These are phyloP conservation scores for Dynastes tityus DNA, from an alignment of 2,888 invertebrate genomes.

Conservation along the genomic window DNA sequence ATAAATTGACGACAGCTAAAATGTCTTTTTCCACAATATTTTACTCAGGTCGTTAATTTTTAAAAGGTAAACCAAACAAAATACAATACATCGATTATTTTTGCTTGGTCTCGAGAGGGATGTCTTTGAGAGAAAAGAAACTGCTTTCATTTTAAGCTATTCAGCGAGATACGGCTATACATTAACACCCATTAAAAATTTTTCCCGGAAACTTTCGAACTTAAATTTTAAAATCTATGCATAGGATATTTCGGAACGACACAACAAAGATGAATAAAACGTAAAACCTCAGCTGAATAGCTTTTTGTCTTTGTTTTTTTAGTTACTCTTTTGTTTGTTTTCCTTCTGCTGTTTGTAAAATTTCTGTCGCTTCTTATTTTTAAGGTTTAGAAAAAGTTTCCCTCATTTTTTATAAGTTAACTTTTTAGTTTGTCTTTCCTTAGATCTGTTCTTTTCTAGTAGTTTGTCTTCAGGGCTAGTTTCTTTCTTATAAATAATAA, in stretches of 20 bases:
- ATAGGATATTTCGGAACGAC: not conserved
- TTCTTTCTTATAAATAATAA: too few relatives aligned
- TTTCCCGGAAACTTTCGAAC: constrained; percentile 3
- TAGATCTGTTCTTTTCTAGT: too few relatives aligned
- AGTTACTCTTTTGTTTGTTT: not conserved
- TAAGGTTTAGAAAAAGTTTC: too few relatives aligned
- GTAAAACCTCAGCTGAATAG: not conserved
- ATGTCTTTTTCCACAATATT: too few relatives aligned
- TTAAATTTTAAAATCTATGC: not conserved
- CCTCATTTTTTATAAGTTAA: too few relatives aligned
- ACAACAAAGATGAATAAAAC: constrained; percentile 8
- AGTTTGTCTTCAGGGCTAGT: too few relatives aligned
- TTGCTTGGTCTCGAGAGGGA: too few relatives aligned
- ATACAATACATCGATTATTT: too few relatives aligned
- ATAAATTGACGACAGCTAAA: too few relatives aligned
- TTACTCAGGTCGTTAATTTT: too few relatives aligned
- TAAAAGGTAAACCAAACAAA: too few relatives aligned
- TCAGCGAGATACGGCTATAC: not conserved
- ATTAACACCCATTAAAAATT: constrained; percentile 7
- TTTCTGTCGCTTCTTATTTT: not conserved
- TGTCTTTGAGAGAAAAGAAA: not conserved
- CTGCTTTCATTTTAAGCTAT: not conserved
- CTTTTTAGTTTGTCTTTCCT: too few relatives aligned
- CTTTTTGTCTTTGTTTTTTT: not conserved
- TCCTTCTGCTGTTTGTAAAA: not conserved